A percentile compares a stretch with the other conserved stretches of the same genome.
Evolutionary conservation across 2,797 vertebrate genomes (phyloP).

Genomic region (Phalloptychus januarius): DNA sequence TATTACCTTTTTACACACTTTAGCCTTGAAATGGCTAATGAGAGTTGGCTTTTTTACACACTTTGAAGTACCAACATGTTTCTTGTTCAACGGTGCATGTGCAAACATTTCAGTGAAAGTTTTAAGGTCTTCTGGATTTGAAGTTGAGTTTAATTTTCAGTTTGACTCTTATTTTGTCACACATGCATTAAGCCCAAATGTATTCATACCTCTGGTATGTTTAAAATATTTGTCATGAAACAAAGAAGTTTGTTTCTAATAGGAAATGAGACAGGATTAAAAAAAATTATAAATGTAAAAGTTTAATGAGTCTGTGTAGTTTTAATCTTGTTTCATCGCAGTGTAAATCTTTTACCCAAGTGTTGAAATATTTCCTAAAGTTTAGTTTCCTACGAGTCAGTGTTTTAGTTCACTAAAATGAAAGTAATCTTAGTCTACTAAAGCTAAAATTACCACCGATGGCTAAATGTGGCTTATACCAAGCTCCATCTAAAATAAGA

Average conservation of each 20-base stretch:
- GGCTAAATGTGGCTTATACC: no score
- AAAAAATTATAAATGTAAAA: no score
- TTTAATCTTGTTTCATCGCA: no score
- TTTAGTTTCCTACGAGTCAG: not conserved
- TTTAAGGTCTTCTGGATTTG: not conserved
- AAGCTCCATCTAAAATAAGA: not conserved
- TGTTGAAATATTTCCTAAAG: not conserved
- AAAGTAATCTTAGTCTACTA: not conserved
- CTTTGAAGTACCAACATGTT: not conserved
- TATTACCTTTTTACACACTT: not conserved
- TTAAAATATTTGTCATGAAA: not conserved
- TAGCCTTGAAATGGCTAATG: not conserved
- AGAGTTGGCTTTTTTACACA: not conserved
- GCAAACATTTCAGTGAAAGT: not conserved
- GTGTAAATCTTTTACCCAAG: not conserved
- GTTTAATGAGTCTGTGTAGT: no score
- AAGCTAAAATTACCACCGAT: not conserved
- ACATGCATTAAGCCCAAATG: not conserved
- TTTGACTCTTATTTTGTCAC: not conserved
- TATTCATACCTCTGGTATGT: not conserved
- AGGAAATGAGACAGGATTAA: not conserved
- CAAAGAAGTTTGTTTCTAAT: not conserved
- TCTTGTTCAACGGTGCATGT: not conserved
- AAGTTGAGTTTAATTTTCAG: not conserved
- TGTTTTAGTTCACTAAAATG: not conserved